These are phyloP conservation scores for Heliconius cydno DNA, from an alignment of 2,888 invertebrate genomes.

Conservation along the genomic window DNA sequence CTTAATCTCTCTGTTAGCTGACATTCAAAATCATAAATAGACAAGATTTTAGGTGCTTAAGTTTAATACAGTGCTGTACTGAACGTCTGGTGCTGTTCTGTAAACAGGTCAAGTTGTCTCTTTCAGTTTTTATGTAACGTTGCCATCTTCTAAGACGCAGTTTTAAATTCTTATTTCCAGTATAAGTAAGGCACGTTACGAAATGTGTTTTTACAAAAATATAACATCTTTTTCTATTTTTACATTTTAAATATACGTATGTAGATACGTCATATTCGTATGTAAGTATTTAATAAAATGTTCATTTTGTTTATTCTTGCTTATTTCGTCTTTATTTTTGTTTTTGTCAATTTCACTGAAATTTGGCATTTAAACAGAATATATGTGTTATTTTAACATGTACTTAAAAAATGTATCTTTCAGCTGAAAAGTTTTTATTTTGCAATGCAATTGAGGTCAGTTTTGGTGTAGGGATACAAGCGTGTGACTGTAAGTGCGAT, in stretches of 20 bases:
- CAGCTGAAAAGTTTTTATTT: no score
- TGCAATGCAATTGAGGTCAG: no score
- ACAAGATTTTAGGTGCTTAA: slow-evolving; percentile 34
- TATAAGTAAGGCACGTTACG: slow-evolving; percentile 10
- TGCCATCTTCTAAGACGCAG: slow-evolving; percentile 38
- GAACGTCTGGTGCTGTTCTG: slow-evolving; percentile 37
- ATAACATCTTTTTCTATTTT: slow-evolving; percentile 6
- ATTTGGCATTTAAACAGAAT: no score
- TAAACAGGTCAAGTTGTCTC: slow-evolving; percentile 45
- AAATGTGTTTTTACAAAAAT: slow-evolving; percentile 24
- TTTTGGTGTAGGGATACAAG: no score
- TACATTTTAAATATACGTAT: not conserved
- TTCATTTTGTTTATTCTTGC: not conserved
- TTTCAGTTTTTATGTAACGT: slow-evolving; percentile 43
- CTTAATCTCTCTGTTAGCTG: slow-evolving; percentile 20
- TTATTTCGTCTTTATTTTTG: not conserved
- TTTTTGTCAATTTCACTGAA: not conserved
- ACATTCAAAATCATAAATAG: slow-evolving; percentile 32
- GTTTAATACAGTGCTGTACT: slow-evolving; percentile 37
- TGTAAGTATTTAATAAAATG: not conserved
- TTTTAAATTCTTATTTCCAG: slow-evolving; percentile 33
- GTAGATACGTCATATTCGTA: not conserved
- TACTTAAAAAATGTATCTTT: no score
- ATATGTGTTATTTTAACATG: no score
- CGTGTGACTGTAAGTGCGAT: no score